phyloP scores from a whole-genome alignment of 1,140 invertebrate species.

The Diabrotica undecimpunctata region DNA sequence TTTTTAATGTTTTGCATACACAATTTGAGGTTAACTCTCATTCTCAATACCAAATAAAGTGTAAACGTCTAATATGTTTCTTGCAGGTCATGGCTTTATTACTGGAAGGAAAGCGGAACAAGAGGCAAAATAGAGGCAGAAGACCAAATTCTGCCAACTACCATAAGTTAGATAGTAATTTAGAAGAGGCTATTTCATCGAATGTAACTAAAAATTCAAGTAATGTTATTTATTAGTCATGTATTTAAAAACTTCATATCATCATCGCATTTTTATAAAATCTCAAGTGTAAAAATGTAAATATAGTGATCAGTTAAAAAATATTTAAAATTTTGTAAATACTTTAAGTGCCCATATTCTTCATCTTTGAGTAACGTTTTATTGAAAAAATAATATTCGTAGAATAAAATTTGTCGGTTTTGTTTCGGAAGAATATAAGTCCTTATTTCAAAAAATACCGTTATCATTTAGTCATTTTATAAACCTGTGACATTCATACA shows the following conservation, averaged over 20 bases:
- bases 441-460: too few species aligned
- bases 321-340: conserved; percentile 5
- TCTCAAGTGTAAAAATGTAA: conserved; percentile 14
- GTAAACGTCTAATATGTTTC: too few species aligned
- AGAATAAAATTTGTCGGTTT: too few species aligned
- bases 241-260: conserved; percentile 3
- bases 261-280: conserved; percentile 8
- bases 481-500: too few species aligned
- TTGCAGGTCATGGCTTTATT: conserved; percentile 56
- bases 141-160: conserved; percentile 58
- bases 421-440: too few species aligned
- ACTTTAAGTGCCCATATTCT: background rate
- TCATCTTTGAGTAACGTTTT: too few species aligned
- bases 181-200: conserved; percentile 62
- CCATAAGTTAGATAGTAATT: conserved; percentile 58
- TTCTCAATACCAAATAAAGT: too few species aligned
- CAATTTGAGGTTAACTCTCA: too few species aligned
- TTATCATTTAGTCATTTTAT: too few species aligned
- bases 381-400: too few species aligned
- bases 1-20: too few species aligned
- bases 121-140: conserved; percentile 48
- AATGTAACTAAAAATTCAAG: conserved; percentile 44
- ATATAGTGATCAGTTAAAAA: conserved; percentile 6
- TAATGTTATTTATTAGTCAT: conserved; percentile 44
- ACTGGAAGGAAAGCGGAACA: conserved; percentile 54